These are phyloP conservation scores for Pogoniulus pusillus DNA, from an alignment of 2,797 vertebrate species.

Conservation along the genomic window DNA sequence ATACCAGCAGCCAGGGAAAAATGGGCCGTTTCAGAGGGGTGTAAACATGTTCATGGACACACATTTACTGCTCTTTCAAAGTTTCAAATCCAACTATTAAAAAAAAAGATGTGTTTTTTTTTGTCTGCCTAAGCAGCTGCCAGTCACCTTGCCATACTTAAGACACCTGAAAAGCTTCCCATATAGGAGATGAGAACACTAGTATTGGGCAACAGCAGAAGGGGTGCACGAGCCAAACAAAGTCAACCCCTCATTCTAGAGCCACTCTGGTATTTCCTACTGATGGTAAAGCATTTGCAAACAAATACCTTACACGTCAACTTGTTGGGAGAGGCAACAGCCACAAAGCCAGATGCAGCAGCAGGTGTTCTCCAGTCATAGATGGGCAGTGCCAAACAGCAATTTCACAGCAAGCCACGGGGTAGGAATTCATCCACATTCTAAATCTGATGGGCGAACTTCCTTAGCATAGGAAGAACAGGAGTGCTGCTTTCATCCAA, in stretches of 20 bases:
- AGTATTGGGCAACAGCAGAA: accelerated
- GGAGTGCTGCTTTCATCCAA: not conserved
- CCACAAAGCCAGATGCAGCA: not conserved
- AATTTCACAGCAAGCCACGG: not conserved
- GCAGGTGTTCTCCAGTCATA: not conserved
- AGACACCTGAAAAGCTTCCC: not conserved
- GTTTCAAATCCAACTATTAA: not conserved
- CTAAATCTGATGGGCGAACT: not conserved
- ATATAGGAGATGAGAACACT: not conserved
- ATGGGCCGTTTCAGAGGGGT: not conserved
- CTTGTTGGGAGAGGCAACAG: not conserved
- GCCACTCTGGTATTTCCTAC: not conserved
- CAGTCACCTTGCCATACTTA: not conserved
- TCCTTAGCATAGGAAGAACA: not conserved
- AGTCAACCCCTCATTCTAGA: not conserved
- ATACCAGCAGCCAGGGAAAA: not conserved
- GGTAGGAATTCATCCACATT: not conserved
- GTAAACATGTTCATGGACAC: slow-evolving; percentile 25
- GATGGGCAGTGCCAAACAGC: not conserved
- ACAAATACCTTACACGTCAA: not conserved
- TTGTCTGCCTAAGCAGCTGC: not conserved
- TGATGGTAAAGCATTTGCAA: not conserved
- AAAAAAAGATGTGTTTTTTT: not conserved
- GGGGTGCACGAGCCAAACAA: accelerated
- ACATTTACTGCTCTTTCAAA: slow-evolving; percentile 1